Conservation (phyloP, 92 coral and sea anemone species). For the Parazoanthus atlanticus region DNA sequence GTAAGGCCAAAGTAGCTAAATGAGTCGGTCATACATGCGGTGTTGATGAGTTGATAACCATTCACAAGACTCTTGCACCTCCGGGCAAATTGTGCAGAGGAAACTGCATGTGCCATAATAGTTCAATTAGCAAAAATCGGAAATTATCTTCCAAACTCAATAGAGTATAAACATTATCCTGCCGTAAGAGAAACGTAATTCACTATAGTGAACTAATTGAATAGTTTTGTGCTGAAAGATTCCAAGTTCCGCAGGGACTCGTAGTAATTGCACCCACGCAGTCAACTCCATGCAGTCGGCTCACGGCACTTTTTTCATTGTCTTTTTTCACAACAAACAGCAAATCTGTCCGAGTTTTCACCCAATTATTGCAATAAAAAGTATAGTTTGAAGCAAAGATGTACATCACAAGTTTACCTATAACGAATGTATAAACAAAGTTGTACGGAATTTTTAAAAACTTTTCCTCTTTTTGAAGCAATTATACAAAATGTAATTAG, state of each 20-base stretch:
- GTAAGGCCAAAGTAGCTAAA: not conserved
- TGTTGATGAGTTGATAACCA: not conserved
- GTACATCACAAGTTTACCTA: not conserved
- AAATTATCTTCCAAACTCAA: not conserved
- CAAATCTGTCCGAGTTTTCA: not conserved
- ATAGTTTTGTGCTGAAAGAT: not conserved
- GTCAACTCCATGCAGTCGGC: not conserved
- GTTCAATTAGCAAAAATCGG: not conserved
- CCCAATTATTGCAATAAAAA: not conserved
- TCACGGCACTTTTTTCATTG: not conserved
- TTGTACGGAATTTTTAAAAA: not conserved
- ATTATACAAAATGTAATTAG: not conserved
- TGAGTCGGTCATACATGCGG: not conserved
- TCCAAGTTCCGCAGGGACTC: not conserved
- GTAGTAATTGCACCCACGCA: not conserved
- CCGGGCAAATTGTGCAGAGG: not conserved
- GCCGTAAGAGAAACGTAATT: not conserved
- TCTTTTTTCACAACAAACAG: not conserved
- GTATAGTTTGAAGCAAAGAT: not conserved
- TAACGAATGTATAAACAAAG: not conserved
- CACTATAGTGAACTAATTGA: not conserved
- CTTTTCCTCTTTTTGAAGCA: not conserved
- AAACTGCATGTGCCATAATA: not conserved
- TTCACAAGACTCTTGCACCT: not conserved
- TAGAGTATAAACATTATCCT: not conserved